Evolutionary conservation across 2,797 vertebrate species (phyloP).

Genomic region (Clarias fuscus): DNA sequence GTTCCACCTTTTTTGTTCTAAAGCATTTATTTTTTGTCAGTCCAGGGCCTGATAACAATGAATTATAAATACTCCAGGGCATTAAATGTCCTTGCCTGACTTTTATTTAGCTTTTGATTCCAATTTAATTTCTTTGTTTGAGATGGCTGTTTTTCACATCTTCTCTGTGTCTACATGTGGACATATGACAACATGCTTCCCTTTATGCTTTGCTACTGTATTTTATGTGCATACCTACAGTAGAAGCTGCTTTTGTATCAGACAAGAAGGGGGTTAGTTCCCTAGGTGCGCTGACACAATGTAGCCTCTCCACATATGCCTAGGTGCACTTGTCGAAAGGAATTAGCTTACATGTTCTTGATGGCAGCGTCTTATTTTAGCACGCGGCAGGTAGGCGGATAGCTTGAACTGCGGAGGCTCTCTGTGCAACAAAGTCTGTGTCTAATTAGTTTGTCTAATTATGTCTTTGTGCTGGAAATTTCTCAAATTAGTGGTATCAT

Average conservation of each 20-base stretch:
- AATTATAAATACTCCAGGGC: constrained; percentile 48
- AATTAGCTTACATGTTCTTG: constrained; percentile 72
- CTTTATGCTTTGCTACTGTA: neutral
- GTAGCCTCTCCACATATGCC: constrained; percentile 53
- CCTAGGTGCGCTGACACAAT: neutral
- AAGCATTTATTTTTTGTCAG: constrained; percentile 26
- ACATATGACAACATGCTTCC: neutral
- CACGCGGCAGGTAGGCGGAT: constrained; percentile 79
- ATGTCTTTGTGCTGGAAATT: constrained; percentile 86
- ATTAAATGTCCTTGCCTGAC: constrained; percentile 39
- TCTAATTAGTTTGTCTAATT: constrained; percentile 86
- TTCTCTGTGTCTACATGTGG: neutral
- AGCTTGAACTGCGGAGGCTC: constrained; percentile 81
- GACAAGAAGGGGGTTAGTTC: constrained; percentile 14
- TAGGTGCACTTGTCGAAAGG: constrained; percentile 66
- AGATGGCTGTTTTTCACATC: constrained; percentile 28
- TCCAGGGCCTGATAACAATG: constrained; percentile 40
- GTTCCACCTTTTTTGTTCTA: constrained; percentile 55
- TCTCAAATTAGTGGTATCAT: constrained; percentile 83
- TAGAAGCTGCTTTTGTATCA: constrained; percentile 55
- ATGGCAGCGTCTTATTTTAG: constrained; percentile 78
- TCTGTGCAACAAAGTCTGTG: constrained; percentile 75
- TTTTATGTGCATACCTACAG: constrained; percentile 58
- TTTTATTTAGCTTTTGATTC: constrained; percentile 44
- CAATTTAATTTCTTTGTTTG: constrained; percentile 37